A percentile compares a stretch with the other conserved stretches of the same genome.
phyloP scores from a whole-genome alignment of 1,140 invertebrate genomes.

The Drosophila navojoa region DNA sequence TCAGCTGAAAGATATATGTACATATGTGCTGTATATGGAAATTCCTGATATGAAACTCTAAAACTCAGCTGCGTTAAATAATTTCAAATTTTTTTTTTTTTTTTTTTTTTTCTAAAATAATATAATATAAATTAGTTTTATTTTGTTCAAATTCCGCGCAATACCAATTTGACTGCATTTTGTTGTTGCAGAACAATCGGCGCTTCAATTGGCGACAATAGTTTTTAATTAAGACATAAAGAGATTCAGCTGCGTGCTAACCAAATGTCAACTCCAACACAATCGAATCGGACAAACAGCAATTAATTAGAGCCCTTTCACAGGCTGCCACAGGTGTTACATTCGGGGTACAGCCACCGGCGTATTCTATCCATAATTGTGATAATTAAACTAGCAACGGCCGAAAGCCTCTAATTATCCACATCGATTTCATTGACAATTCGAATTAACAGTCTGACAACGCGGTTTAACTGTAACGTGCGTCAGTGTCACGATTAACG shows the following conservation, averaged over 20 bases:
- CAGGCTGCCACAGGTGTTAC: conserved; percentile 27
- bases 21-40: no score
- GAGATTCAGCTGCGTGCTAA: conserved; percentile 19
- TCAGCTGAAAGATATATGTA: no score
- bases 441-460: conserved; percentile 54
- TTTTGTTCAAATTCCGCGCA: no score
- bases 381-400: conserved; percentile 23
- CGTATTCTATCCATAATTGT: conserved; percentile 6
- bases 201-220: conserved; percentile 10
- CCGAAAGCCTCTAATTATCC: conserved; percentile 36
- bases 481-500: conserved; percentile 46
- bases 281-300: conserved; percentile 29
- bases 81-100: no score
- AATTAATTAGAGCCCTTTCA: conserved; percentile 40
- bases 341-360: background rate
- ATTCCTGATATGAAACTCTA: no score
- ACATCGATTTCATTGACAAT: conserved; percentile 57
- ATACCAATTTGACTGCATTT: no score
- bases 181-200: background rate
- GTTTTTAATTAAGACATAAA: conserved; percentile 39
- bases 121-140: no score
- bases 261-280: conserved; percentile 37
- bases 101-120: no score
- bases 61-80: no score
- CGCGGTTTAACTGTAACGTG: conserved; percentile 65